Conservation (phyloP, 2,113 vertebrate genomes). For the Bagarius yarrelli region DNA sequence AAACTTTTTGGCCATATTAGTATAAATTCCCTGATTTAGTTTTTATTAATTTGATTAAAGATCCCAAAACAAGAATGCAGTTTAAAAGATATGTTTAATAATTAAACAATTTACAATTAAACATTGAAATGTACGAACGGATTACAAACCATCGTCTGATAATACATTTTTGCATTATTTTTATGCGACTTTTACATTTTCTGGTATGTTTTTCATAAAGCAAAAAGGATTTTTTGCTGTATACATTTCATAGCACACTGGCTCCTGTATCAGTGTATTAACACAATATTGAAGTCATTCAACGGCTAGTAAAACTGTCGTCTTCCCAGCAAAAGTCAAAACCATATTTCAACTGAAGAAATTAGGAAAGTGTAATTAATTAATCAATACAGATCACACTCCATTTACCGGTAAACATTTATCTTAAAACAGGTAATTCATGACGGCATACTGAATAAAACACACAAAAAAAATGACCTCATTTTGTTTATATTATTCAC, state of each 20-base stretch:
- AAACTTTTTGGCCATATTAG: too few species aligned
- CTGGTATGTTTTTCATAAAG: background rate
- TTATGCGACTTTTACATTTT: background rate
- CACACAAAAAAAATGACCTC: background rate
- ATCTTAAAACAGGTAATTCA: background rate
- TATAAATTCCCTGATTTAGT: background rate
- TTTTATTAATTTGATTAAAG: background rate
- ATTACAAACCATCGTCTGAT: background rate
- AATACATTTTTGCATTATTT: background rate
- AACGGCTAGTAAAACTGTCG: background rate
- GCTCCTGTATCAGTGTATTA: background rate
- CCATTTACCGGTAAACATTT: background rate
- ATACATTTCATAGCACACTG: background rate
- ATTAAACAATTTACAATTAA: background rate
- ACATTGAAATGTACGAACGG: background rate
- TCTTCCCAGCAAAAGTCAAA: background rate
- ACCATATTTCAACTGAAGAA: background rate
- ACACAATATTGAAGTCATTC: background rate
- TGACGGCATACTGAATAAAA: background rate
- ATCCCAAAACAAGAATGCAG: background rate
- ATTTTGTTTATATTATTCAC: background rate
- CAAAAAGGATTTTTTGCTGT: background rate
- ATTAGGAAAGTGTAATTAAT: background rate
- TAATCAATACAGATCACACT: background rate
- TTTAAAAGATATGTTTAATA: slow-evolving; percentile 18